Evolutionary conservation across 2,888 invertebrate species (phyloP), one percentile per base, ranked within the genome.

Genomic region (Drosophila kuntzei): DNA sequence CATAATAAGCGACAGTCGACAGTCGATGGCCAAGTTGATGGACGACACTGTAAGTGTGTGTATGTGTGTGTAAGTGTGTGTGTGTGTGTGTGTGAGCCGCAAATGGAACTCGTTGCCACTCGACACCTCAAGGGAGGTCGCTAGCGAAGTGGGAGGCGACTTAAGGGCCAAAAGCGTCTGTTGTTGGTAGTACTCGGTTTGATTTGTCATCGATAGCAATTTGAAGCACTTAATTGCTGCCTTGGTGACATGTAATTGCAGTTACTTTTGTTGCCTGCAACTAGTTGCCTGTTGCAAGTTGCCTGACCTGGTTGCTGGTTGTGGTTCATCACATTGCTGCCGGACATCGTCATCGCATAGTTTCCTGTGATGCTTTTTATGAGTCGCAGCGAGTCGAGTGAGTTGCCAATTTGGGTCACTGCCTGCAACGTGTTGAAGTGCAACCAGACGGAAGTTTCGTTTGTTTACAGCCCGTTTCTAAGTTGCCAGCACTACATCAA

Each of bases 401-500:
- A 60, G 37, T 47, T 27, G 73, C 61, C 73, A 75, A 83, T 83
- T 76, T 86, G 79, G 83, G 86, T 83, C 86, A 86, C 62, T 63
- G 64, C 44, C 49, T 61, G 55, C 66, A 58, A 41, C 82, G 83
- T 85, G 83, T 68, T 80, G 76, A 69, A 76, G 86, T 71, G 83
- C 83, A 80, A 54, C 68, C 78, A 80, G 76, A 73, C 83, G 83
- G 86, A 83, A 86, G 83, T 62, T 76, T 81, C 54, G 71, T 76
- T 69, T 83, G 76, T 70, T 80, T 70, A 65, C 55, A 54, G 70
- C 62, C 36, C 49, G 39, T 25, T 60, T 62, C 60, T 46, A 50
- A 44, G 37, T n/a, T 59, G 16, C 25, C 18, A 22, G 43, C 39
- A 50, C 11, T 12, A 14, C 37, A 43, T 14, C 43, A 51, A 12